phyloP scores from a whole-genome alignment of 2,797 vertebrate genomes.

The Parauchenoglanis punctatus region DNA sequence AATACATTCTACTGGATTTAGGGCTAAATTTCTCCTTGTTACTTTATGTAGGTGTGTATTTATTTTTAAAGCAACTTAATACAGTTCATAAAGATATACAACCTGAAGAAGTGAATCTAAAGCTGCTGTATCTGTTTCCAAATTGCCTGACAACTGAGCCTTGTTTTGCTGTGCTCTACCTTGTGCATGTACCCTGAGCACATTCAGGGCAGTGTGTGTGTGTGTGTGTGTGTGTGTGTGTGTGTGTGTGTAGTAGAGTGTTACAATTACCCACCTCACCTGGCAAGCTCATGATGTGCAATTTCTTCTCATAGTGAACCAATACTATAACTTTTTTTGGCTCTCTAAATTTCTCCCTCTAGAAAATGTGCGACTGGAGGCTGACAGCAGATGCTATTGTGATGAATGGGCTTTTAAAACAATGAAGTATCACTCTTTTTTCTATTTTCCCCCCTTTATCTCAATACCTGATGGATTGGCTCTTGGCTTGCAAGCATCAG shows the following conservation, averaged over 20 bases:
- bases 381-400: conserved; percentile 74
- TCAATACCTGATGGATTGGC: conserved; percentile 22
- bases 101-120: neutral
- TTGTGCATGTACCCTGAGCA: conserved; percentile 44
- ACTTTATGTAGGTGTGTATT: neutral
- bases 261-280: neutral
- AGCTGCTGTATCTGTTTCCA: conserved; percentile 5
- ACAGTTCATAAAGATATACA: neutral
- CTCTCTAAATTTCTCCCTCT: conserved; percentile 64
- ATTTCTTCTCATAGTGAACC: conserved; percentile 65
- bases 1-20: neutral
- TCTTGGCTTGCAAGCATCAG: conserved; percentile 47
- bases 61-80: conserved; percentile 12
- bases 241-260: neutral
- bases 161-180: conserved; percentile 38
- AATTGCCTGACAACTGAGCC: conserved; percentile 34
- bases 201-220: conserved; percentile 30
- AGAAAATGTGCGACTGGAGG: conserved; percentile 65
- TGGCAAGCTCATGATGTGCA: conserved; percentile 64
- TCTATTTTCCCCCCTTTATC: neutral
- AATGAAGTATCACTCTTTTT: conserved; percentile 66
- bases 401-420: conserved; percentile 80
- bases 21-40: neutral
- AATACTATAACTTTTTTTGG: conserved; percentile 63
- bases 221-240: conserved; percentile 32